These are phyloP conservation scores for Huso huso DNA, from an alignment of 2,797 vertebrate species.

Conservation along the genomic window DNA sequence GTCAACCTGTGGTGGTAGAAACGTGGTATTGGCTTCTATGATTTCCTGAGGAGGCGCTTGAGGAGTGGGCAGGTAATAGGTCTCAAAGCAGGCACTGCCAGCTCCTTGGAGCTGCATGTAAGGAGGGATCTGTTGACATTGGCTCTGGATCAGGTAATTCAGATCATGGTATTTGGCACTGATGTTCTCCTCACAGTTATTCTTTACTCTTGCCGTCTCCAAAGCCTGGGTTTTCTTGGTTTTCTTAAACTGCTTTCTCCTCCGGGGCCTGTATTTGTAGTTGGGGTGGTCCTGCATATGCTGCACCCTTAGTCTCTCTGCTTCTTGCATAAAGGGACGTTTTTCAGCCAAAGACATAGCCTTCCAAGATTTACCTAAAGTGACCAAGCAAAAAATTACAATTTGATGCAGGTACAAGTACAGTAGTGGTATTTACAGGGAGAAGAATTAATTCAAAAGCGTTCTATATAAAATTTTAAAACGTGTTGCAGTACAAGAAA, in stretches of 20 bases:
- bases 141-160: conserved; percentile 58
- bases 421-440: too few species aligned
- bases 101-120: conserved; percentile 47
- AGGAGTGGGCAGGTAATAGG: conserved; percentile 52
- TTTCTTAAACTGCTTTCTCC: conserved; percentile 84
- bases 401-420: too few species aligned
- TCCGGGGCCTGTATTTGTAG: conserved; percentile 89
- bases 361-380: conserved; percentile 82
- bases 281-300: conserved; percentile 93
- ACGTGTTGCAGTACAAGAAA: too few species aligned
- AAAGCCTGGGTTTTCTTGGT: conserved; percentile 38
- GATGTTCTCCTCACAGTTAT: conserved; percentile 46
- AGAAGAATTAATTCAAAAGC: too few species aligned
- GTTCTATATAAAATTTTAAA: too few species aligned
- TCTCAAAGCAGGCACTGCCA: conserved; percentile 37
- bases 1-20: conserved; percentile 37
- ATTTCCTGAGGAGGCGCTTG: conserved; percentile 61
- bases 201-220: conserved; percentile 34
- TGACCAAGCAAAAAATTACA: conserved; percentile 6
- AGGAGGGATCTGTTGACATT: conserved; percentile 39
- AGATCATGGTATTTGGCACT: conserved; percentile 52
- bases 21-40: conserved; percentile 43
- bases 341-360: conserved; percentile 84
- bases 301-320: conserved; percentile 85
- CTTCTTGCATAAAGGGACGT: conserved; percentile 92